These are phyloP conservation scores for Grallaria varia DNA, from an alignment of 2,113 vertebrate genomes.

Conservation along the genomic window DNA sequence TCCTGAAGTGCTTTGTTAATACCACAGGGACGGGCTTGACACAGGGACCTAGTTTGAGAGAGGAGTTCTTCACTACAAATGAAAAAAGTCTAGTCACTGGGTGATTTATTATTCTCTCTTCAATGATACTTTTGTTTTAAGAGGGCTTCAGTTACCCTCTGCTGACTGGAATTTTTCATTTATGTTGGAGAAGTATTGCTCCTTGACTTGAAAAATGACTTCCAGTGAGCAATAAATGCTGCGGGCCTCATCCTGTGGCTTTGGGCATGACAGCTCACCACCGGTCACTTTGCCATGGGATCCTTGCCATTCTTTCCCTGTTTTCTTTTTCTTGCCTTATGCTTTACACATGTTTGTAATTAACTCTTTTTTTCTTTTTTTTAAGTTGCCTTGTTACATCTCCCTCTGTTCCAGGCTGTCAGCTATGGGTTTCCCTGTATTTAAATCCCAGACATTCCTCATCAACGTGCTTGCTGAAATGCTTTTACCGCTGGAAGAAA, in stretches of 20 bases:
- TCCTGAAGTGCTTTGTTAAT: not conserved
- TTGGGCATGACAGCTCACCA: constrained; percentile 26
- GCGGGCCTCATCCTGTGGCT: constrained; percentile 13
- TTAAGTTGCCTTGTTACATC: constrained; percentile 14
- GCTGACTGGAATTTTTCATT: constrained; percentile 48
- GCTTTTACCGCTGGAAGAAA: not conserved
- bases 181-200: constrained; percentile 36
- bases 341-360: constrained; percentile 66
- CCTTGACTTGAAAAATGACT: constrained; percentile 52
- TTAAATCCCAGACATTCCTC: constrained; percentile 39
- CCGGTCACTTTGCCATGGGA: constrained; percentile 23
- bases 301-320: constrained; percentile 28
- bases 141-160: constrained; percentile 27
- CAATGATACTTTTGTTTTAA: constrained; percentile 33
- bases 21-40: not conserved
- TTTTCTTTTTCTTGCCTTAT: constrained; percentile 58
- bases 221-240: constrained; percentile 23
- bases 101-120: constrained; percentile 31
- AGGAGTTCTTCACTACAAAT: not conserved
- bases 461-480: not conserved
- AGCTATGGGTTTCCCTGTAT: not conserved
- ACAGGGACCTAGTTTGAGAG: not conserved
- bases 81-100: not conserved
- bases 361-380: not conserved
- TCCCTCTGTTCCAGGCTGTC: constrained; percentile 34